Conservation (phyloP, 2,888 invertebrate genomes). For the Gerris lacustris region DNA sequence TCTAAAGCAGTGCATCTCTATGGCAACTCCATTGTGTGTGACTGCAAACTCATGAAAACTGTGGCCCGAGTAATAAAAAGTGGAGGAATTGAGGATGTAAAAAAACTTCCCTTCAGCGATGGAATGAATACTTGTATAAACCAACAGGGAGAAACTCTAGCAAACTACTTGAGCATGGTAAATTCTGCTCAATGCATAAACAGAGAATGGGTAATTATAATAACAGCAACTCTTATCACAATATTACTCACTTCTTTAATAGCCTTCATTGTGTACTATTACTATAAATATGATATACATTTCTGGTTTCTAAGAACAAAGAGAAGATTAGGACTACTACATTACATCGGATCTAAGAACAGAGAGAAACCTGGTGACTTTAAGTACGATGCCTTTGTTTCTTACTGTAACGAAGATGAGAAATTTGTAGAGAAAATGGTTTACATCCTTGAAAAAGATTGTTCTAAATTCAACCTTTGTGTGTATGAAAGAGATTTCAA, state of each 20-base stretch:
- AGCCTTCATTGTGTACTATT: not conserved
- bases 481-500: conserved; percentile 58
- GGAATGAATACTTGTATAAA: too few relatives aligned
- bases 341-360: not conserved
- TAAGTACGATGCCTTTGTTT: conserved; percentile 49
- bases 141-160: too few relatives aligned
- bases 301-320: not conserved
- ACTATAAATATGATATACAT: not conserved
- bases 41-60: too few relatives aligned
- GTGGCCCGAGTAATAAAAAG: too few relatives aligned
- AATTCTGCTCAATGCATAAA: too few relatives aligned
- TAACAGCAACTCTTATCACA: too few relatives aligned
- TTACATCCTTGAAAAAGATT: conserved; percentile 46
- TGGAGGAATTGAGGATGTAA: too few relatives aligned
- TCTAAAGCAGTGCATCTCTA: too few relatives aligned
- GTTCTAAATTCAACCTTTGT: conserved; percentile 50
- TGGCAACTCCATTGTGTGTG: too few relatives aligned
- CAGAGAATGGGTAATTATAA: too few relatives aligned
- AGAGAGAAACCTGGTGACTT: not conserved
- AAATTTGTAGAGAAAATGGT: conserved; percentile 50
- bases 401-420: conserved; percentile 44
- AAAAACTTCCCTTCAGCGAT: too few relatives aligned
- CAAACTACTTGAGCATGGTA: too few relatives aligned
- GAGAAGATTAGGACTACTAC: not conserved
- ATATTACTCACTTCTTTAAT: not conserved